These are phyloP conservation scores for Pelvicachromis taeniatus DNA, from an alignment of 2,113 vertebrate genomes.

Conservation along the genomic window DNA sequence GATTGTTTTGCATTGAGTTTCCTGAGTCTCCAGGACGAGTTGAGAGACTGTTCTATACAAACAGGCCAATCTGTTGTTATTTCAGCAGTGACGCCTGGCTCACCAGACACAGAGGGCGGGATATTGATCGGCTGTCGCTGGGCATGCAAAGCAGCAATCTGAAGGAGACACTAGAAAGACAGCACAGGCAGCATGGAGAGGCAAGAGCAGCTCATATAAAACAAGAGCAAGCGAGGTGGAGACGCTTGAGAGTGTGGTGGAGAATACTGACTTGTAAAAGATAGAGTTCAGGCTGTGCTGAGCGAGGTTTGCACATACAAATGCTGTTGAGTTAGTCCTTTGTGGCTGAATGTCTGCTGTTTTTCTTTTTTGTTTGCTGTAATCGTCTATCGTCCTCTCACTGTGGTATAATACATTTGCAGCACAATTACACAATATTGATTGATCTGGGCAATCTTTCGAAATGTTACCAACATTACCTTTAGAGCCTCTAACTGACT, in stretches of 20 bases:
- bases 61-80: conserved; percentile 62
- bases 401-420: background rate
- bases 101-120: conserved; percentile 35
- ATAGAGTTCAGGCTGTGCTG: background rate
- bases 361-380: background rate
- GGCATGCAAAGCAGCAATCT: conserved; percentile 64
- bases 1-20: conserved; percentile 62
- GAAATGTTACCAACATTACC: background rate
- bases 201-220: conserved; percentile 15
- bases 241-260: background rate
- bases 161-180: conserved; percentile 58
- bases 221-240: background rate
- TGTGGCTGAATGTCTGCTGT: background rate
- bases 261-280: conserved; percentile 21
- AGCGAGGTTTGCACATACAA: background rate
- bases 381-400: background rate
- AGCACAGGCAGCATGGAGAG: background rate
- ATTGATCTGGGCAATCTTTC: background rate
- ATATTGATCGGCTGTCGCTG: conserved; percentile 58
- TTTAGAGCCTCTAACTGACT: background rate
- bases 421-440: background rate
- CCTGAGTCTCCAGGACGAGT: conserved; percentile 24
- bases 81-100: conserved; percentile 45
- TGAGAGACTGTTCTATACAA: conserved; percentile 62
- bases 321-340: background rate